Evolutionary conservation across 2,113 vertebrate species (phyloP).

Genomic region (Hirundichthys speculiger): DNA sequence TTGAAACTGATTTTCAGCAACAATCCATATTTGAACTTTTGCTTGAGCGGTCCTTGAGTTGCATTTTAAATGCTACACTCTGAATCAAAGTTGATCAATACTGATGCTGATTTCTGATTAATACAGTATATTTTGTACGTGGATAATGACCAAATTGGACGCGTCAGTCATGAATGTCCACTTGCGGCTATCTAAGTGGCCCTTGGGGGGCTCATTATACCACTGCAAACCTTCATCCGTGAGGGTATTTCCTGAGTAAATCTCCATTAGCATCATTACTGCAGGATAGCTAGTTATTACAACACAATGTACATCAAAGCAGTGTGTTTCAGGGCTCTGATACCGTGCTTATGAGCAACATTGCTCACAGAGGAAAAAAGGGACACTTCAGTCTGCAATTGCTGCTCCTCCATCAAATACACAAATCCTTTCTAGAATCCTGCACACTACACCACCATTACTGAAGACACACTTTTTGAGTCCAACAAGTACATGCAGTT

Average conservation of each 20-base stretch:
- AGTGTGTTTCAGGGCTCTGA: slow-evolving; percentile 19
- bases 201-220: slow-evolving; percentile 57
- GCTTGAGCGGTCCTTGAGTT: slow-evolving; percentile 31
- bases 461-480: too few relatives aligned
- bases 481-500: too few relatives aligned
- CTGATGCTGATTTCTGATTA: slow-evolving; percentile 17
- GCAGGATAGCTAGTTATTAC: slow-evolving; percentile 35
- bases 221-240: slow-evolving; percentile 54
- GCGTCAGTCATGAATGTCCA: slow-evolving; percentile 53
- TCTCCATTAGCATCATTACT: slow-evolving; percentile 51
- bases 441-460: too few relatives aligned
- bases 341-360: slow-evolving; percentile 15
- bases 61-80: slow-evolving; percentile 7
- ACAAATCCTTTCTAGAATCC: too few relatives aligned
- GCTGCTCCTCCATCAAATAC: too few relatives aligned
- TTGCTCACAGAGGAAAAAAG: too few relatives aligned
- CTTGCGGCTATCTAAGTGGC: slow-evolving; percentile 42
- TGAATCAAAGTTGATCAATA: slow-evolving; percentile 4
- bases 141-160: slow-evolving; percentile 39
- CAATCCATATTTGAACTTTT: slow-evolving; percentile 11
- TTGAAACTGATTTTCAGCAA: slow-evolving; percentile 27
- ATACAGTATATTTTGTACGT: slow-evolving; percentile 26
- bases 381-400: too few relatives aligned
- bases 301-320: slow-evolving; percentile 35
- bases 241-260: slow-evolving; percentile 58